A percentile compares a stretch with the other conserved stretches of the same genome.
Conservation (phyloP, 92 coral and sea anemone species). For the Parazoanthus darwini region DNA sequence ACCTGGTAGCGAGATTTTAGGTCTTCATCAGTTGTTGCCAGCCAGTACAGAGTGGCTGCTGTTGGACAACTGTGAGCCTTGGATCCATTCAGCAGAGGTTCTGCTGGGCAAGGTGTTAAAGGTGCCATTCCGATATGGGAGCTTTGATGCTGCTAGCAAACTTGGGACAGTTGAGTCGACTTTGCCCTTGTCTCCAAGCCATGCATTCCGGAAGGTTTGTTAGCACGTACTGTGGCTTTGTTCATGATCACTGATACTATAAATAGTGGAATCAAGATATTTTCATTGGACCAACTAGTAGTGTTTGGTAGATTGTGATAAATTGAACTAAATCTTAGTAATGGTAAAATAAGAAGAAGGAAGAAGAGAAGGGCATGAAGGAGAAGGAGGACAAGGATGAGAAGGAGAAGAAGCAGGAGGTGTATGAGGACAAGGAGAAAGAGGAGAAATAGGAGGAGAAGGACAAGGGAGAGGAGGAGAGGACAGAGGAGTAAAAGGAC, state of each 20-base stretch:
- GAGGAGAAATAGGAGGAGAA: too few species aligned
- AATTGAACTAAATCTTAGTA: too few species aligned
- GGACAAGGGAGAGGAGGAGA: too few species aligned
- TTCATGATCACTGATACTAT: neutral
- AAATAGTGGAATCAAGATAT: neutral
- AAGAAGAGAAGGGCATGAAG: too few species aligned
- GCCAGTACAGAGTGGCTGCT: constrained; percentile 85
- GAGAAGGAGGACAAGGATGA: too few species aligned
- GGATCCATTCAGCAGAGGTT: constrained; percentile 92
- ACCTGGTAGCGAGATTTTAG: constrained; percentile 97
- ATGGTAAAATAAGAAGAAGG: too few species aligned
- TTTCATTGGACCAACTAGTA: too few species aligned
- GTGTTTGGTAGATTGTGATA: too few species aligned
- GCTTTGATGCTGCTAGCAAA: constrained; percentile 72
- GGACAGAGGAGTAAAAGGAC: too few species aligned
- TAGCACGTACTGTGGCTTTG: neutral
- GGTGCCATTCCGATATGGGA: constrained; percentile 76
- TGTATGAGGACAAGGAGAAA: too few species aligned
- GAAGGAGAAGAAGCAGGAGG: too few species aligned
- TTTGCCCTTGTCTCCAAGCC: constrained; percentile 61
- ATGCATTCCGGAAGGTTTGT: constrained; percentile 76
- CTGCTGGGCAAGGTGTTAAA: constrained; percentile 70
- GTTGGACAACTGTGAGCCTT: constrained; percentile 93
- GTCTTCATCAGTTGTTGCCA: constrained; percentile 82
- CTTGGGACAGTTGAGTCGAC: constrained; percentile 41